Evolutionary conservation across 2,888 invertebrate species (phyloP).

Genomic region (Monoplex corrugatus): DNA sequence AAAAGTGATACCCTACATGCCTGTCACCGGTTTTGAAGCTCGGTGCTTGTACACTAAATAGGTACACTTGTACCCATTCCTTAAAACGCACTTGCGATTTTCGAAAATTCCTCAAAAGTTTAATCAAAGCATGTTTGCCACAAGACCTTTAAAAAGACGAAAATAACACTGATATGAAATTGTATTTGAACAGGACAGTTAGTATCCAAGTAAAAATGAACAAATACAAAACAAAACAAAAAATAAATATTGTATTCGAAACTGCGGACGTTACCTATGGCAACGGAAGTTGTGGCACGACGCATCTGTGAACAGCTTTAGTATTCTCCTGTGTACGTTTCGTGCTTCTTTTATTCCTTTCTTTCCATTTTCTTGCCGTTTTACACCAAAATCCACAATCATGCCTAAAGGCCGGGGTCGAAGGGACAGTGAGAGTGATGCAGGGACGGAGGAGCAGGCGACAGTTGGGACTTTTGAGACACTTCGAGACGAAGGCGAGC

Average conservation of each 20-base stretch:
- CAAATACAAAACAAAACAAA: background rate
- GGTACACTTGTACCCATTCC: no score
- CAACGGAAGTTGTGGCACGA: slow-evolving; percentile 32
- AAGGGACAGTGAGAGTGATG: slow-evolving; percentile 65
- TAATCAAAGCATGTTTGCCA: no score
- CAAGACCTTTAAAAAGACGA: no score
- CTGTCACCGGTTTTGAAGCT: no score
- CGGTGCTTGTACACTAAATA: no score
- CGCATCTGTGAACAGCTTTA: background rate
- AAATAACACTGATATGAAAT: no score
- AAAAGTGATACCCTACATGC: no score
- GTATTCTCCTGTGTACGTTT: background rate
- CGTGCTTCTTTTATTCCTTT: background rate
- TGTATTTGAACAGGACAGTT: no score
- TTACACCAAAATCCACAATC: background rate
- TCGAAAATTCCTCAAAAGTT: no score
- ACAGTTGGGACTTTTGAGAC: slow-evolving; percentile 74
- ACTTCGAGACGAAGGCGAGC: slow-evolving; percentile 76
- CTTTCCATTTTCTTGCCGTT: background rate
- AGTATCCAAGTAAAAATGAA: no score
- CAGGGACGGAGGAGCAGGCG: slow-evolving; percentile 68
- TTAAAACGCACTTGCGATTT: no score
- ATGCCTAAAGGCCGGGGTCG: slow-evolving; percentile 58
- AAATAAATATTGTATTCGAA: background rate
- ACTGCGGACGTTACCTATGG: slow-evolving; percentile 37